Conservation (phyloP, 2,888 invertebrate genomes). For the Cryptus viduatorius region DNA sequence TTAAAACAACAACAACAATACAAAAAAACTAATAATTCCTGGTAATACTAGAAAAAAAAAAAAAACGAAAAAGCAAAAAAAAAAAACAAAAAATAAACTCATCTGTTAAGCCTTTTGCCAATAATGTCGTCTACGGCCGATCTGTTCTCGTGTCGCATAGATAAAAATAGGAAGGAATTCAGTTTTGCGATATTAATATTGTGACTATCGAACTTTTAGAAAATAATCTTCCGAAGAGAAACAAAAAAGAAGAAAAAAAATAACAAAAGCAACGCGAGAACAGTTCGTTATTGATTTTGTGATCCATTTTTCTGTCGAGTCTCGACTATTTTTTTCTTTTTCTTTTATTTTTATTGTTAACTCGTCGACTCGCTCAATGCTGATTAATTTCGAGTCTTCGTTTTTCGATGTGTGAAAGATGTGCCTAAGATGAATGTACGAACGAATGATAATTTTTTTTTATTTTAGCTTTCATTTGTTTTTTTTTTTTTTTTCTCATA, state of each 20-base stretch:
- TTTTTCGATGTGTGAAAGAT: slow-evolving; percentile 38
- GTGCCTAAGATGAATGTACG: slow-evolving; percentile 45
- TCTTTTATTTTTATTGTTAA: slow-evolving; percentile 2
- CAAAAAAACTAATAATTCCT: slow-evolving; percentile 63
- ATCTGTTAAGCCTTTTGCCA: slow-evolving; percentile 58
- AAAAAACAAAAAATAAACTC: slow-evolving; percentile 52
- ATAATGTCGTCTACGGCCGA: slow-evolving; percentile 42
- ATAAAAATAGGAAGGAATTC: slow-evolving; percentile 14
- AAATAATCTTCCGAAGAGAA: slow-evolving; percentile 26
- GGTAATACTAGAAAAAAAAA: slow-evolving; percentile 68
- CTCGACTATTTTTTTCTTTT: not conserved
- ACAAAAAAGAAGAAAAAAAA: not conserved
- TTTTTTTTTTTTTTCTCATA: slow-evolving; percentile 37
- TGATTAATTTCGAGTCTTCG: slow-evolving; percentile 33
- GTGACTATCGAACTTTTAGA: slow-evolving; percentile 8
- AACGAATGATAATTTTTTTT: slow-evolving; percentile 25
- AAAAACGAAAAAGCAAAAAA: slow-evolving; percentile 58
- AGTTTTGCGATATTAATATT: slow-evolving; percentile 15
- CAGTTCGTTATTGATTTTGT: slow-evolving; percentile 36
- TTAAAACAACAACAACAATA: slow-evolving; percentile 34
- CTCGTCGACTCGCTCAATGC: slow-evolving; percentile 26
- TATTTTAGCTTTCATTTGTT: slow-evolving; percentile 8
- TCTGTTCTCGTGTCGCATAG: slow-evolving; percentile 22
- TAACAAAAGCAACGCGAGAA: not conserved
- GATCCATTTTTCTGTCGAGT: slow-evolving; percentile 28